phyloP scores from a whole-genome alignment of 2,797 vertebrate genomes.

The Tolypeutes matacus region DNA sequence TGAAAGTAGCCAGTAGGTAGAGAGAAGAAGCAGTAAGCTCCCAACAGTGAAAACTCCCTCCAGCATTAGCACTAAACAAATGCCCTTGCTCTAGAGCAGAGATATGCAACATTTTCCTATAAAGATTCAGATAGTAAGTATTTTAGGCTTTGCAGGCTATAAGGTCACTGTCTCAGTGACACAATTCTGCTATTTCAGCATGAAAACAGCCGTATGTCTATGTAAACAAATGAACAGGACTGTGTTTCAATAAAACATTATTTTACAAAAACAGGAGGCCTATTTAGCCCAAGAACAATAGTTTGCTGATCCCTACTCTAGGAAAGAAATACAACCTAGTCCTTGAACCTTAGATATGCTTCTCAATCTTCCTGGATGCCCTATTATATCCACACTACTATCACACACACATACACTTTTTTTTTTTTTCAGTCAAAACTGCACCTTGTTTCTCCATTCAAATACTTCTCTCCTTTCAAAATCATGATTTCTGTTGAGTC shows the following conservation, averaged over 20 bases:
- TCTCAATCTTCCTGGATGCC: background rate
- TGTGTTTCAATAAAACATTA: constrained; percentile 57
- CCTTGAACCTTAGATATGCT: background rate
- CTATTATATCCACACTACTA: background rate
- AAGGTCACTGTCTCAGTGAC: background rate
- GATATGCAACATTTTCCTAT: background rate
- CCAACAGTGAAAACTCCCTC: background rate
- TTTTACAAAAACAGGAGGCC: constrained; percentile 26
- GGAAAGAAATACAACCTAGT: background rate
- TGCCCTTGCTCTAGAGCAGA: background rate
- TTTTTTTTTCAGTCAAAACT: background rate
- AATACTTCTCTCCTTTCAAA: constrained; percentile 8
- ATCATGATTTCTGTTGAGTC: background rate
- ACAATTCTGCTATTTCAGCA: background rate
- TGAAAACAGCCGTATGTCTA: background rate
- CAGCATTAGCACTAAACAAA: background rate
- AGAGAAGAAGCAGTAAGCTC: background rate
- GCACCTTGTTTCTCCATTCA: background rate
- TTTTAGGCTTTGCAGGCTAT: background rate
- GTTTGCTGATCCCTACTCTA: background rate
- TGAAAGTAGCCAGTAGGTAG: background rate
- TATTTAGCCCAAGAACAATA: background rate
- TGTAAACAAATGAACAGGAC: background rate
- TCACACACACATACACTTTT: background rate
- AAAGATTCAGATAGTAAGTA: background rate